phyloP scores from a whole-genome alignment of 2,113 vertebrate genomes.

The Brachyistius frenatus region DNA sequence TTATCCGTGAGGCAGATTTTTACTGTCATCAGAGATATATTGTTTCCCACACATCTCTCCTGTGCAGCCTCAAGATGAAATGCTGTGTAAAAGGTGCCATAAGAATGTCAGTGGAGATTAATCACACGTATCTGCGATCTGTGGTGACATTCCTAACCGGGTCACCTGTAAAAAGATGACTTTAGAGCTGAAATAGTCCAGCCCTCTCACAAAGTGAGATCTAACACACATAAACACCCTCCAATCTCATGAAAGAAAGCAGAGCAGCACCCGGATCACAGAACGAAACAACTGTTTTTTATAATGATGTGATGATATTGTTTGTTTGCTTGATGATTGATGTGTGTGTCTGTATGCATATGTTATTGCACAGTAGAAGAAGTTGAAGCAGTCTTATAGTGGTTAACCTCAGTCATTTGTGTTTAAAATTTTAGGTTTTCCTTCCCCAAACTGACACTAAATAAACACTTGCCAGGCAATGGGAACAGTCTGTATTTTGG shows the following conservation, averaged over 20 bases:
- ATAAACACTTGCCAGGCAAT: slow-evolving; percentile 63
- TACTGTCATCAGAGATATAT: slow-evolving; percentile 52
- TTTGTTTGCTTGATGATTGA: slow-evolving; percentile 44
- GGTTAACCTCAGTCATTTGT: slow-evolving; percentile 54
- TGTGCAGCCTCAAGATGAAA: slow-evolving; percentile 61
- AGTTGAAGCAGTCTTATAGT: slow-evolving; percentile 35
- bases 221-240: slow-evolving; percentile 1
- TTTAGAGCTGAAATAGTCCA: slow-evolving; percentile 25
- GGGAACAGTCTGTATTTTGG: slow-evolving; percentile 59
- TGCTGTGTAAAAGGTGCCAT: slow-evolving; percentile 53
- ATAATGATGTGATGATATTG: slow-evolving; percentile 32
- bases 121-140: slow-evolving; percentile 69
- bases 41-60: slow-evolving; percentile 63
- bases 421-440: slow-evolving; percentile 47
- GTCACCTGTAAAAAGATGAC: slow-evolving; percentile 64
- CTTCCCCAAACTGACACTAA: slow-evolving; percentile 50
- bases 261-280: slow-evolving; percentile 34
- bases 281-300: slow-evolving; percentile 34
- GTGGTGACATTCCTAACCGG: slow-evolving; percentile 61
- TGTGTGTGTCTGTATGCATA: slow-evolving; percentile 20
- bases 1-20: slow-evolving; percentile 42
- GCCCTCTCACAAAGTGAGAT: slow-evolving; percentile 1
- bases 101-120: slow-evolving; percentile 61
- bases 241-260: slow-evolving; percentile 5
- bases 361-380: slow-evolving; percentile 31